A percentile compares a stretch with the other conserved stretches of the same genome.
Conservation (phyloP, 2,113 vertebrate species). For the Mobula birostris region DNA sequence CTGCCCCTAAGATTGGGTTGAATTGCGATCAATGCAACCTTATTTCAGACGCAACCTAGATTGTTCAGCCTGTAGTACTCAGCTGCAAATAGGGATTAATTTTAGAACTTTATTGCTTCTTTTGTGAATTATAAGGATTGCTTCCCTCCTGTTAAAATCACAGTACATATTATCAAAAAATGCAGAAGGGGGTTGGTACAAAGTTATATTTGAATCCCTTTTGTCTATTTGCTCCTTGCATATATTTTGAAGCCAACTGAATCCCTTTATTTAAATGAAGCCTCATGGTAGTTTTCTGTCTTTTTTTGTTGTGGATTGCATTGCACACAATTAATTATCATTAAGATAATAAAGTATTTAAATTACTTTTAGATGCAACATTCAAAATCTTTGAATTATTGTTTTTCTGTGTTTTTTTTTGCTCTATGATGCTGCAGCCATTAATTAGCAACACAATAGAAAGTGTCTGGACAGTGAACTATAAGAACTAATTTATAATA, state of each 20-base stretch:
- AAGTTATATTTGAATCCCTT: background rate
- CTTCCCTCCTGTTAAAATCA: background rate
- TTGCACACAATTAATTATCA: background rate
- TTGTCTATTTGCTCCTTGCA: background rate
- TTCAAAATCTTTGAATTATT: slow-evolving; percentile 13
- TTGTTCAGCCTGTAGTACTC: no score
- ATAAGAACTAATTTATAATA: background rate
- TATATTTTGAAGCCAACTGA: background rate
- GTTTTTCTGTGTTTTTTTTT: background rate
- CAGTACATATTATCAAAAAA: background rate
- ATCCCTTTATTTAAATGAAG: background rate
- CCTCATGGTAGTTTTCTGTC: no score
- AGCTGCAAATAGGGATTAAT: no score
- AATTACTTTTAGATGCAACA: background rate
- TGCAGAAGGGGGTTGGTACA: background rate
- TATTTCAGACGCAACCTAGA: no score
- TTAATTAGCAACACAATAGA: background rate
- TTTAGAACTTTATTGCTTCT: no score
- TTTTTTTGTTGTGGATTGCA: background rate
- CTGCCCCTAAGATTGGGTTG: no score
- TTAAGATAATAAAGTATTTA: background rate
- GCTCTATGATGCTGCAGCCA: background rate
- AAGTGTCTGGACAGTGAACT: background rate
- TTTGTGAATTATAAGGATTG: background rate
- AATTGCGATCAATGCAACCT: no score